Conservation (phyloP, 2,797 vertebrate species). For the Podarcis lilfordi region DNA sequence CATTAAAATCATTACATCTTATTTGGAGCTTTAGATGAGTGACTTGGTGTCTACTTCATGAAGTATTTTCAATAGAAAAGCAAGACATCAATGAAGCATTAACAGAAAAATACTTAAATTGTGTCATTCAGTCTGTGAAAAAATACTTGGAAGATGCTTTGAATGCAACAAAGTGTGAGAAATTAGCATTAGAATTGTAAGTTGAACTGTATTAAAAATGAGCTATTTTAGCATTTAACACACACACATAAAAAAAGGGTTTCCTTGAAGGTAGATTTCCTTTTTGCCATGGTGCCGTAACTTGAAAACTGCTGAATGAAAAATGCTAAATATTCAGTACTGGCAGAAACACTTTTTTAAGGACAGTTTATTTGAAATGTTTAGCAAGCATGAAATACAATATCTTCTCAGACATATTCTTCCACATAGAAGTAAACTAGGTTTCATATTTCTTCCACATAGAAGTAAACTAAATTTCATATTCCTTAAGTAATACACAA, state of each 20-base stretch:
- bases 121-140: background rate
- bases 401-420: slow-evolving; percentile 62
- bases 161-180: background rate
- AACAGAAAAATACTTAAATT: background rate
- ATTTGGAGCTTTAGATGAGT: background rate
- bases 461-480: slow-evolving; percentile 70
- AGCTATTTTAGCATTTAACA: slow-evolving; percentile 12
- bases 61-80: background rate
- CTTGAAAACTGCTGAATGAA: background rate
- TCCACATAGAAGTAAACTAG: too few species aligned
- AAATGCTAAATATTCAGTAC: slow-evolving; percentile 31
- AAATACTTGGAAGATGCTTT: background rate
- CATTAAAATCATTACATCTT: background rate
- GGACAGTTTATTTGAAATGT: slow-evolving; percentile 41
- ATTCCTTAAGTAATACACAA: slow-evolving; percentile 66
- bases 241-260: slow-evolving; percentile 14
- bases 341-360: slow-evolving; percentile 13
- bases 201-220: background rate
- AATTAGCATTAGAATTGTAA: background rate
- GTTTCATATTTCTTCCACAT: slow-evolving; percentile 60
- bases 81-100: background rate
- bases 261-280: background rate
- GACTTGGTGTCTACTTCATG: background rate
- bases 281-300: slow-evolving; percentile 23
- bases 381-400: slow-evolving; percentile 17